Base-by-base conservation (phyloP, 2,797 vertebrate genomes). In the Morus bassanus region DNA sequence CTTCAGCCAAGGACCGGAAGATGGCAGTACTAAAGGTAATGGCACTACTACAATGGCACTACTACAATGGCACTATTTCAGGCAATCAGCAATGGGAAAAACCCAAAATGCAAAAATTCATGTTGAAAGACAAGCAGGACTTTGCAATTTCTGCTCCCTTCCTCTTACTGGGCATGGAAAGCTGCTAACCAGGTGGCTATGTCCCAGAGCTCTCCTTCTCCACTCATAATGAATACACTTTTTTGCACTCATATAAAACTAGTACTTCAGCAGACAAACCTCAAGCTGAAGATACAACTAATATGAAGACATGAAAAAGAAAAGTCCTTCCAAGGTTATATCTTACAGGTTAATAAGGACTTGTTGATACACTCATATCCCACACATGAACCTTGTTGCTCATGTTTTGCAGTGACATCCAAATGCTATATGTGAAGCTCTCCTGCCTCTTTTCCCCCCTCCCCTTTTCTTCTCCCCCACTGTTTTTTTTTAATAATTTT, bases 341-440 rank as follows among this genome's bases (percentile, higher is more conserved):
- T 37, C 31, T 65, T n/a, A 37, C 11, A 57, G n/a, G 15, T 86
- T 77, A 50, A 72, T 81, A 39, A 65, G 48, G 13, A 41, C 25
- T 70, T 82, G 9, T 33, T 78, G 67, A 57, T 60, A 35, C 11
- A 54, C 9, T 56, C 41, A 23, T 14, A 37, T 45, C 14, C 30
- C 51, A 74, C 23, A 63, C 31, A 28, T 9, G 17, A 86, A 76
- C 30, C 33, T 63, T 18, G 45, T 24, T 39, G 24, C 81, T 96
- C 72, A 35, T 91, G 68, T 89, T 97, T 94, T 97, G 88, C 92
- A 86, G 87, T 37, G 43, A 88, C 84, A 95, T 88, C 92, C 79
- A 90, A 97, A 95, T 64, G 85, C 83, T 46, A 19, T 77, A 69
- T 69, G 89, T 89, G 64, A 91, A 84, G 54, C 43, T 43, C 27